These are phyloP conservation scores for Cynodonichthys magdalenae DNA, from an alignment of 2,797 vertebrate genomes.

Conservation along the genomic window DNA sequence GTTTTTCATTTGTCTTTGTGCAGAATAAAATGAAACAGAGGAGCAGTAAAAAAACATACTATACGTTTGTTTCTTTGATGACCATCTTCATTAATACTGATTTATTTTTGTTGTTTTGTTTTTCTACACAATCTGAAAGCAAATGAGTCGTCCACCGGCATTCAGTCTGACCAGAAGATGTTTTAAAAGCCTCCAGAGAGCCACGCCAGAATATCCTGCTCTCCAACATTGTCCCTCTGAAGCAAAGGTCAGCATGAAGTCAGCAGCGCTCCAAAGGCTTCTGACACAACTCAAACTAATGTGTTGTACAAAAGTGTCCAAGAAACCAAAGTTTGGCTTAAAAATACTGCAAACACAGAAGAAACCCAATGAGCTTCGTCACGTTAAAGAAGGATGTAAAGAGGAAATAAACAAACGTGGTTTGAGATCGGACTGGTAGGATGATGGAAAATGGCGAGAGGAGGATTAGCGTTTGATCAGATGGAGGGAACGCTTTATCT, in stretches of 20 bases:
- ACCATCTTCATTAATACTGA: slow-evolving; percentile 13
- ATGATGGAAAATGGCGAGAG: slow-evolving; percentile 47
- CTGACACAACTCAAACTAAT: not conserved
- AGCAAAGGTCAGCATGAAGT: slow-evolving; percentile 63
- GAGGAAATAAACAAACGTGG: slow-evolving; percentile 25
- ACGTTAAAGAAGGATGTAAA: slow-evolving; percentile 4
- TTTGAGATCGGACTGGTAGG: slow-evolving; percentile 20
- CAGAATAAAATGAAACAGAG: slow-evolving; percentile 7
- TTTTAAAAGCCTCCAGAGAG: slow-evolving; percentile 62
- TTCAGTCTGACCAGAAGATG: slow-evolving; percentile 22
- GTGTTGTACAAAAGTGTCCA: not conserved
- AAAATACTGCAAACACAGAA: not conserved
- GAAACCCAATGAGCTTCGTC: slow-evolving; percentile 10
- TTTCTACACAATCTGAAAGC: slow-evolving; percentile 27
- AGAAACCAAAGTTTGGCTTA: not conserved
- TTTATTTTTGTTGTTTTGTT: slow-evolving; percentile 8
- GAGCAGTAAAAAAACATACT: slow-evolving; percentile 9
- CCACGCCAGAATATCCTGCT: slow-evolving; percentile 36
- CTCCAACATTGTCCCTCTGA: slow-evolving; percentile 45
- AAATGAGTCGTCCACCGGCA: slow-evolving; percentile 12
- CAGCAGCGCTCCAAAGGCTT: slow-evolving; percentile 23
- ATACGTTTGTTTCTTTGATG: slow-evolving; percentile 14
- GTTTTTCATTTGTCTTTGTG: slow-evolving; percentile 22
- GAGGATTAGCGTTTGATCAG: slow-evolving; percentile 30
- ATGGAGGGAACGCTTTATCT: slow-evolving; percentile 64